These are phyloP conservation scores for Lontra canadensis DNA, from an alignment of 2,113 vertebrate genomes.

Conservation along the genomic window DNA sequence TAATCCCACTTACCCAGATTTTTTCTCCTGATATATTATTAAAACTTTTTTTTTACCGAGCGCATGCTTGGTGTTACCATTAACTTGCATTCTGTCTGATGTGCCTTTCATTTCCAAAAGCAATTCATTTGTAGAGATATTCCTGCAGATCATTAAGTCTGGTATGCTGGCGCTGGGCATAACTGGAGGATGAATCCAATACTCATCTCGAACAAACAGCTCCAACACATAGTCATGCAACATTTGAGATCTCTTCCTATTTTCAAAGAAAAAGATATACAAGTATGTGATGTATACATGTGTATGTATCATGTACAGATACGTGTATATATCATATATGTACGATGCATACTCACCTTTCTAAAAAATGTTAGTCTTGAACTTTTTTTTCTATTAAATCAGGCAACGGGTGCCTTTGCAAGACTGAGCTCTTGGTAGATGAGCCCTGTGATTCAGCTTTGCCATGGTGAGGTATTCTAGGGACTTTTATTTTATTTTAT, in stretches of 20 bases:
- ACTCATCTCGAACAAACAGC: neutral
- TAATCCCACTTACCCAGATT: neutral
- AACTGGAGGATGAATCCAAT: neutral
- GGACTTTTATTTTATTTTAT: neutral
- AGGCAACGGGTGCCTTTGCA: neutral
- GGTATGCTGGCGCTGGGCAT: neutral
- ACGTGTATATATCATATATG: neutral
- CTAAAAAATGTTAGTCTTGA: neutral
- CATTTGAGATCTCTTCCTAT: neutral
- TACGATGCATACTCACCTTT: neutral
- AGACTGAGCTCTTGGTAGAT: neutral
- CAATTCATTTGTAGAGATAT: neutral
- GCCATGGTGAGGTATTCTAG: neutral
- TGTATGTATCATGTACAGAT: neutral
- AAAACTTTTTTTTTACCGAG: neutral
- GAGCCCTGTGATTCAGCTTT: constrained; percentile 24
- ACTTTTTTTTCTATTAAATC: neutral
- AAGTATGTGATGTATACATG: neutral
- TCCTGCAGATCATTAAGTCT: neutral
- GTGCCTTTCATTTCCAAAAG: constrained; percentile 27
- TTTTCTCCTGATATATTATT: neutral
- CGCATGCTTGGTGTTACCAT: neutral
- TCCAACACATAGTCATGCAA: too few relatives aligned
- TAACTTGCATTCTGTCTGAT: neutral
- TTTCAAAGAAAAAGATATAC: neutral